A percentile compares a stretch with the other conserved stretches of the same genome.
Conservation (phyloP, 2,797 vertebrate species). For the Tapera naevia region DNA sequence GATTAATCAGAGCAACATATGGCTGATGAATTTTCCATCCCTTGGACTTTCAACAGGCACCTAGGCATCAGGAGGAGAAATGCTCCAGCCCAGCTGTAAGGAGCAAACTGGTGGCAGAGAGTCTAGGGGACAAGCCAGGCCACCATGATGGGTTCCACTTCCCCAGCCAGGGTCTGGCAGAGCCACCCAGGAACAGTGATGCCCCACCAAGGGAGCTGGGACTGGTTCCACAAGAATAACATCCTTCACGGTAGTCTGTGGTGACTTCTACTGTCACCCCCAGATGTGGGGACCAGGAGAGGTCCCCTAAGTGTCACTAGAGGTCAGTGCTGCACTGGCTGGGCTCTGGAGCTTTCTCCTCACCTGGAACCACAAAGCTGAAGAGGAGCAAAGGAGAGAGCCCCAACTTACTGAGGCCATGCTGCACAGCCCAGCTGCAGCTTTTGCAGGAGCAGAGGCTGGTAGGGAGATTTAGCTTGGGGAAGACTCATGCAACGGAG, state of each 20-base stretch:
- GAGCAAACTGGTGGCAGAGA: background rate
- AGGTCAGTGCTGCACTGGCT: background rate
- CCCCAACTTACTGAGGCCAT: background rate
- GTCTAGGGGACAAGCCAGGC: background rate
- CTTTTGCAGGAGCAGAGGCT: background rate
- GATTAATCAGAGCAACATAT: background rate
- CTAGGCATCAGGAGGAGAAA: background rate
- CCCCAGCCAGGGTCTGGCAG: background rate
- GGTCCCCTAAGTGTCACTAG: background rate
- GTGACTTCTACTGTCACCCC: accelerated
- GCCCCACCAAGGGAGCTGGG: background rate
- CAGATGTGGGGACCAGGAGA: background rate
- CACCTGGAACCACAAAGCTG: background rate
- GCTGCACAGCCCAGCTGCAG: background rate
- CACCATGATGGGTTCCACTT: background rate
- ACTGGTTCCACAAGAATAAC: background rate
- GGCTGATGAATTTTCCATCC: background rate
- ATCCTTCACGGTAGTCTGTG: background rate
- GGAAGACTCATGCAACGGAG: background rate
- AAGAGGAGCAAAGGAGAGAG: background rate
- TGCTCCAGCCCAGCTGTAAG: background rate
- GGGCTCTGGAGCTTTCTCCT: background rate
- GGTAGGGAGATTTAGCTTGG: background rate
- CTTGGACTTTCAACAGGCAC: background rate
- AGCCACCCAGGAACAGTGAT: background rate